These are phyloP conservation scores for Pteropus alecto DNA, from an alignment of 2,113 vertebrate genomes.

Conservation along the genomic window DNA sequence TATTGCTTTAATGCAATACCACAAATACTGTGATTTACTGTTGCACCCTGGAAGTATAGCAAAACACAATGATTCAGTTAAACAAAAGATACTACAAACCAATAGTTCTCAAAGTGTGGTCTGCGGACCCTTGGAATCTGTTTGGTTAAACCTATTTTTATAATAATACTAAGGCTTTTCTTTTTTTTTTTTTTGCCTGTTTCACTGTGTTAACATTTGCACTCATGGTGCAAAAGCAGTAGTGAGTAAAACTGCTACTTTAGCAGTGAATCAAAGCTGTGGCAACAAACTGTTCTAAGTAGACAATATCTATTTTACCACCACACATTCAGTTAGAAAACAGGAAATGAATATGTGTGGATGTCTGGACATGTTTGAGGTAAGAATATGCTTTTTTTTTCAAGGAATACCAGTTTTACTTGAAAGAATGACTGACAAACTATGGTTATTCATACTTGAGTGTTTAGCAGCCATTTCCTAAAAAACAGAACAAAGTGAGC, in stretches of 20 bases:
- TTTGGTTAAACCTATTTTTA: not conserved
- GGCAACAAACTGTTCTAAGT: not conserved
- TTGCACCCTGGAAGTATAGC: not conserved
- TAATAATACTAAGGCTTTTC: not conserved
- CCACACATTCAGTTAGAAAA: not conserved
- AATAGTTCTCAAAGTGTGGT: not conserved
- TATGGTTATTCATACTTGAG: not conserved
- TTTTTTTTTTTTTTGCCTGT: not conserved
- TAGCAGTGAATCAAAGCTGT: not conserved
- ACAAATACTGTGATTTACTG: slow-evolving; percentile 5
- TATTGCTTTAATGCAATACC: not conserved
- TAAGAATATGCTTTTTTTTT: not conserved
- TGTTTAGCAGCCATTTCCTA: not conserved
- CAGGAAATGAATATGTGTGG: not conserved
- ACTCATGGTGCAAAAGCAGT: not conserved
- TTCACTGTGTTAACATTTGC: slow-evolving; percentile 6
- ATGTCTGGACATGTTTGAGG: not conserved
- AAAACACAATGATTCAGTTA: slow-evolving; percentile 8
- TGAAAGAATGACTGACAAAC: not conserved
- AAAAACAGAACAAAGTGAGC: slow-evolving; percentile 28
- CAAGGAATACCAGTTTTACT: slow-evolving; percentile 1
- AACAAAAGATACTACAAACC: not conserved
- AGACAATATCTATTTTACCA: not conserved
- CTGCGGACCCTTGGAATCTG: not conserved
- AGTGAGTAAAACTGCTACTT: not conserved